Evolutionary conservation across 2,113 vertebrate species (phyloP), one percentile per base, ranked within the genome.

Genomic region (Sphaerodactylus townsendi): DNA sequence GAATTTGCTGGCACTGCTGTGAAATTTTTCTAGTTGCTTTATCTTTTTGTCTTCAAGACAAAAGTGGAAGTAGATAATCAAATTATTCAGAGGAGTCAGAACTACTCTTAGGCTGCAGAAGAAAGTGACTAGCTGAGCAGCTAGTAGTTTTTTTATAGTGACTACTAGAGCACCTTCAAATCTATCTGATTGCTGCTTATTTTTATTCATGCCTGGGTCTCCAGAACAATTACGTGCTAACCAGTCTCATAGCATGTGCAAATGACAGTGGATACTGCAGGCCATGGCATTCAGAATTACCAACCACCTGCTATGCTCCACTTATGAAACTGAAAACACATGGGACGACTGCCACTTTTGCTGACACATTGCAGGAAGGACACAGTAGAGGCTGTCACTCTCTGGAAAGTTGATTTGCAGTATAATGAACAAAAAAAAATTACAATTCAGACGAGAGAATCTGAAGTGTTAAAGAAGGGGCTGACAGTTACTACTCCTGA

Each of bases 181-280:
- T 23, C 84, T 89, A 83, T 59, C 30, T 90, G 86, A 83, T 81
- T 93, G 88, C 71, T 88, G 76, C 69, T 88, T 92, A 68, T 79
- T 87, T 87, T 82, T 90, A 66, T 41, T 23, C 80, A 53, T 30
- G 53, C 82, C 90, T 89, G 68, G 21, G 39, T 44, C 85, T 81
- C 82, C 59, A 85, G 85, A 85, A 84, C 77, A 91, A 88, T 70
- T 81, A 89, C 91, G 85, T 80, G 62, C 82, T 89, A 88, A 87
- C 64, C 48, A 78, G 75, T 85, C 82, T 85, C 30, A 33, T 72
- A 78, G 88, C 64, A 73, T 90, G 56, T 79, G 41, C 33, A 87
- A 81, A 81, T 90, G 87, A 86, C 88, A 90, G 82, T 85, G 90
- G 83, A 91, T 87, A 93, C 86, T 86, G 76, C 17, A 62, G 28